Conservation (phyloP, 2,797 vertebrate species). For the Lophius americanus region DNA sequence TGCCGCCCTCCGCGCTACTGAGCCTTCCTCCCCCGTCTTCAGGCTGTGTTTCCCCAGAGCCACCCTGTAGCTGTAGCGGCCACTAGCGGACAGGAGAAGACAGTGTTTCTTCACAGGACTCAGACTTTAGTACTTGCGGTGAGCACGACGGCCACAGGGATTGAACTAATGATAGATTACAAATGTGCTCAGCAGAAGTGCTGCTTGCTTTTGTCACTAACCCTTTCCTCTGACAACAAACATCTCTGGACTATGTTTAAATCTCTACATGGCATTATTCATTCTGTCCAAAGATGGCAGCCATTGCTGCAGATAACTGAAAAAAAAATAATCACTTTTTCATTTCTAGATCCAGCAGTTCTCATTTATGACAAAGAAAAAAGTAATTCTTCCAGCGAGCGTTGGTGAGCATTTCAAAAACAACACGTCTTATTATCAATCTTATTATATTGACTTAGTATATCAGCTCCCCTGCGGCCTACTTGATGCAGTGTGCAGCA, state of each 20-base stretch:
- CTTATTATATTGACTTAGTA: not conserved
- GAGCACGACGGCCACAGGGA: not conserved
- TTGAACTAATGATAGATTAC: constrained; percentile 8
- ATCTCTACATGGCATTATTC: not conserved
- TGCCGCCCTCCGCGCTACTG: constrained; percentile 54
- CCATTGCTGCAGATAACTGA: not conserved
- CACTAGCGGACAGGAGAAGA: constrained; percentile 62
- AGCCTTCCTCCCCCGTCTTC: constrained; percentile 65
- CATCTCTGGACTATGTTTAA: not conserved
- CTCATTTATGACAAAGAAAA: too few relatives aligned
- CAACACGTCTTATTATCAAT: rapidly evolving
- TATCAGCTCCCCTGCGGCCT: not conserved
- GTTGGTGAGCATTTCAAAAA: not conserved
- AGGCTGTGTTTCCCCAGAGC: constrained; percentile 85
- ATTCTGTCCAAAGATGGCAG: not conserved
- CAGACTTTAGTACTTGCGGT: not conserved
- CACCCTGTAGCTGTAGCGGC: constrained; percentile 77
- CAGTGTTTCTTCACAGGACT: not conserved
- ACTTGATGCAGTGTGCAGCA: constrained; percentile 68
- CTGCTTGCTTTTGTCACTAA: not conserved
- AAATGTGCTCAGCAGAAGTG: not conserved
- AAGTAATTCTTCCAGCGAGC: too few relatives aligned
- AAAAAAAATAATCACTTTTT: not conserved
- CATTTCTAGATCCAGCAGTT: too few relatives aligned
- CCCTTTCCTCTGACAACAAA: not conserved